These are phyloP conservation scores for Brachionus manjavacas DNA, from an alignment of 1,140 invertebrate genomes.

Conservation along the genomic window DNA sequence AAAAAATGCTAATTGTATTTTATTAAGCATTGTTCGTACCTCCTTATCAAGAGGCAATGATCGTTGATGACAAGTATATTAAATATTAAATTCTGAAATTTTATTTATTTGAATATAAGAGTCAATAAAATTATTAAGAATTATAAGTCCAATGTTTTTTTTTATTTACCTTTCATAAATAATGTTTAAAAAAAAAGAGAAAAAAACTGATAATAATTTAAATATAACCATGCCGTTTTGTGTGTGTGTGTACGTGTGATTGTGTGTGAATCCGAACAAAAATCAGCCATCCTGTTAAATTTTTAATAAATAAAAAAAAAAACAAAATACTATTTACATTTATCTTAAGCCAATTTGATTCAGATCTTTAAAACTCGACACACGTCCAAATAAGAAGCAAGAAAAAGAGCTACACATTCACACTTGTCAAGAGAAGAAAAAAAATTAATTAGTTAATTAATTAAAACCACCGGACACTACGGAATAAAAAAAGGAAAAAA, in stretches of 20 bases:
- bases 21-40: no score
- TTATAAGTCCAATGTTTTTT: not conserved
- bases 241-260: not conserved
- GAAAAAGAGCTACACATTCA: not conserved
- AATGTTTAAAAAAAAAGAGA: not conserved
- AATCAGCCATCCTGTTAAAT: not conserved
- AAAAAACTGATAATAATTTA: not conserved
- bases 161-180: not conserved
- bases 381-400: not conserved
- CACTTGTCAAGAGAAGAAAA: not conserved
- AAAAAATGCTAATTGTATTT: no score
- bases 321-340: not conserved
- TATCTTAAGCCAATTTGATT: not conserved
- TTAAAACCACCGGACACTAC: slow-evolving; percentile 26
- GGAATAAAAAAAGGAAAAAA: slow-evolving; percentile 9
- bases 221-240: not conserved
- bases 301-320: not conserved
- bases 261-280: not conserved
- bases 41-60: no score
- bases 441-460: not conserved
- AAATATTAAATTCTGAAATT: not conserved
- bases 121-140: not conserved
- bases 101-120: not conserved
- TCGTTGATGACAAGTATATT: no score
- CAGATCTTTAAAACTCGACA: not conserved